Conservation (phyloP, 2,888 invertebrate species). For the Leptinotarsa peninsularis region DNA sequence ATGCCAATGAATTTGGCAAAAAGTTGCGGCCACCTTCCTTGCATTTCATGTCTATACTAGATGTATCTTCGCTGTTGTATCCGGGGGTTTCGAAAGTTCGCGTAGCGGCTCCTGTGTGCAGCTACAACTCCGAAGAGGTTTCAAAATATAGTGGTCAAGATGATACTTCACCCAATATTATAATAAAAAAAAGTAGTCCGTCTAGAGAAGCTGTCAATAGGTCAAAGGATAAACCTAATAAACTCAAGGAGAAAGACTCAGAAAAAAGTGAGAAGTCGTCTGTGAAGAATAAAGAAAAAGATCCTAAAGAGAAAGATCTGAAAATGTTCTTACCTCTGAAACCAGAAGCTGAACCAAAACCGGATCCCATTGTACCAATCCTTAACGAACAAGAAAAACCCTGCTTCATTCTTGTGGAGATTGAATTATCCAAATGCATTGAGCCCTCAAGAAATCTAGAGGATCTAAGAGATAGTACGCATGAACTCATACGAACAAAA, state of each 20-base stretch:
- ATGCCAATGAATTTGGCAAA: background rate
- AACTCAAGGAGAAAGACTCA: constrained; percentile 29
- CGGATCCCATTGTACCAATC: constrained; percentile 58
- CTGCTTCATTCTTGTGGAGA: constrained; percentile 62
- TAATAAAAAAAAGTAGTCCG: constrained; percentile 25
- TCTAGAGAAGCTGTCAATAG: constrained; percentile 32
- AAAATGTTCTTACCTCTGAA: constrained; percentile 6
- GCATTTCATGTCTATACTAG: constrained; percentile 62
- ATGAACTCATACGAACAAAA: constrained; percentile 25
- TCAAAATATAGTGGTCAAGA: constrained; percentile 54
- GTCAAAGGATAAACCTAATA: constrained; percentile 26
- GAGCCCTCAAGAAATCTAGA: constrained; percentile 54
- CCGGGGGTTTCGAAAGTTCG: constrained; percentile 59
- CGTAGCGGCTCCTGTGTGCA: constrained; percentile 57
- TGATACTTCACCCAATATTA: constrained; percentile 60
- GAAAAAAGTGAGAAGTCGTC: constrained; percentile 30
- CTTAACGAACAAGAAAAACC: constrained; percentile 59
- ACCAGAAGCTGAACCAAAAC: constrained; percentile 46
- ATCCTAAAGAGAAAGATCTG: constrained; percentile 29
- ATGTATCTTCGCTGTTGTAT: constrained; percentile 61
- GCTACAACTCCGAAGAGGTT: constrained; percentile 59
- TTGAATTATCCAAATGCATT: constrained; percentile 60
- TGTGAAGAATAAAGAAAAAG: constrained; percentile 23
- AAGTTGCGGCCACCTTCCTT: constrained; percentile 48
- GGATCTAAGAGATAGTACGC: constrained; percentile 53